Evolutionary conservation across 2,113 vertebrate species (phyloP).

Genomic region (Illadopsis cleaveri): DNA sequence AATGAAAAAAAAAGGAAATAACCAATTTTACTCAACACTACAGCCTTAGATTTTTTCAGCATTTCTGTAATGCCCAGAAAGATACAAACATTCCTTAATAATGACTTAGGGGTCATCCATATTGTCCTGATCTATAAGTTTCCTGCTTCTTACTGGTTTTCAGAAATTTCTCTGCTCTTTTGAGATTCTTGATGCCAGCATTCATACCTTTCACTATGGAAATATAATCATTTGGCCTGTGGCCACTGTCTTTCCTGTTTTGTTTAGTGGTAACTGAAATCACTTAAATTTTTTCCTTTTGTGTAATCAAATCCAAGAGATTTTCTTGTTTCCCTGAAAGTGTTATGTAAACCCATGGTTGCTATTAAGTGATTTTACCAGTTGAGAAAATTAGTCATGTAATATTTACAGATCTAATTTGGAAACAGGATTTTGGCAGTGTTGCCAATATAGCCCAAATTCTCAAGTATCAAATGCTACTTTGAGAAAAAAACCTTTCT

Average conservation of each 20-base stretch:
- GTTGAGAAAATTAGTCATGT: not conserved
- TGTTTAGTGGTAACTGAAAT: not conserved
- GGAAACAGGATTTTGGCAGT: not conserved
- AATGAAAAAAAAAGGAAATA: not conserved
- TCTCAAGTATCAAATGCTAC: not conserved
- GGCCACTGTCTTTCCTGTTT: not conserved
- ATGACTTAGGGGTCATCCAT: not conserved
- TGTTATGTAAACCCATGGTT: not conserved
- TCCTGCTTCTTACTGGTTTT: not conserved
- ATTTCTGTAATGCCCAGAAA: not conserved
- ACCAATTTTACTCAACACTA: not conserved
- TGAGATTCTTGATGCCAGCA: not conserved
- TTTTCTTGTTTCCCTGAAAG: not conserved
- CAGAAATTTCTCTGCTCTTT: not conserved
- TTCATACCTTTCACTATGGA: not conserved
- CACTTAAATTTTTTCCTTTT: not conserved
- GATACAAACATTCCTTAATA: not conserved
- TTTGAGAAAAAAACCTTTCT: not conserved
- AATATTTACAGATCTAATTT: not conserved
- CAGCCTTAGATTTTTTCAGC: not conserved
- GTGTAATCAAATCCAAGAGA: not conserved
- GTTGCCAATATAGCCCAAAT: not conserved
- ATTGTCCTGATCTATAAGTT: not conserved
- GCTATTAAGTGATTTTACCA: not conserved
- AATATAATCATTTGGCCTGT: not conserved